phyloP scores from a whole-genome alignment of 2,113 vertebrate genomes.

The Hydropotes inermis region DNA sequence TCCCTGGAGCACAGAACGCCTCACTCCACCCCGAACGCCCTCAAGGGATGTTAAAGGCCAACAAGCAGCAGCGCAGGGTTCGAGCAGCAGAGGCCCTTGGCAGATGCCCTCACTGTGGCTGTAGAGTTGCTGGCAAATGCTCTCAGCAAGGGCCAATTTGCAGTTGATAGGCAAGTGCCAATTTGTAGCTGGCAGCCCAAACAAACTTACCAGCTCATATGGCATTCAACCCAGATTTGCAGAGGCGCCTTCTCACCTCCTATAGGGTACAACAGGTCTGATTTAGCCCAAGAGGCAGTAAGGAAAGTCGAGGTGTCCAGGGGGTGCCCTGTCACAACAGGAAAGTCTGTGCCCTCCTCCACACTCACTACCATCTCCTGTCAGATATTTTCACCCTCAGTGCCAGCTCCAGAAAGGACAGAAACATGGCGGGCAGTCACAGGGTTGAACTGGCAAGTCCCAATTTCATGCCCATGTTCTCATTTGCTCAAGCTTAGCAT shows the following conservation, averaged over 20 bases:
- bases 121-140: not conserved
- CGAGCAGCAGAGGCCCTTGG: not conserved
- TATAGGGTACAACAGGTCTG: not conserved
- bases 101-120: not conserved
- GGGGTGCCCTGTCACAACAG: constrained; percentile 57
- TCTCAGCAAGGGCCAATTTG: not conserved
- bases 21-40: not conserved
- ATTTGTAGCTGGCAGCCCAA: not conserved
- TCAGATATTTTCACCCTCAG: not conserved
- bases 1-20: not conserved
- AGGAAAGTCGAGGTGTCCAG: constrained; percentile 32
- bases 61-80: not conserved
- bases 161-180: not conserved
- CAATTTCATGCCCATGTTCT: constrained; percentile 64
- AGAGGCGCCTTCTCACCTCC: not conserved
- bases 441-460: constrained; percentile 65
- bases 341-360: constrained; percentile 45
- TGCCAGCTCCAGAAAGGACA: not conserved
- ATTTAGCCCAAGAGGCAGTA: constrained; percentile 39
- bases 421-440: constrained; percentile 64
- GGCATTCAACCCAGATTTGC: not conserved
- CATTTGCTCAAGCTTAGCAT: constrained; percentile 75
- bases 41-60: not conserved
- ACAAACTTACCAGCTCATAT: not conserved
- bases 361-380: constrained; percentile 10